Base-by-base conservation (phyloP, 2,113 vertebrate genomes). In the Otis tarda region DNA sequence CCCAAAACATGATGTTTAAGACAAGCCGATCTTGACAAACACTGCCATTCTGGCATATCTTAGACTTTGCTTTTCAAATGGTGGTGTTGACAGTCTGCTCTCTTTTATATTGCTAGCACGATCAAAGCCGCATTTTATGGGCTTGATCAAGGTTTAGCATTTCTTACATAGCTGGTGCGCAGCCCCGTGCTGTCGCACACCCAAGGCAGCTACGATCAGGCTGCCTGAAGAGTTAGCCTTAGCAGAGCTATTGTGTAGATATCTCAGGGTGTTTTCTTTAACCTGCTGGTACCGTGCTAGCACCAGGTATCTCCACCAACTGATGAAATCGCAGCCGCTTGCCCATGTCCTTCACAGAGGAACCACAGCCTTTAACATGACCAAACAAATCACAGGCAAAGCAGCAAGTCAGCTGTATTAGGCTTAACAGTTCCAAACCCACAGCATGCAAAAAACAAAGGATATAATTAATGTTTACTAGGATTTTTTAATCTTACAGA, bases 401-500 rank as follows among this genome's bases (percentile, higher is more conserved):
- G 71, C 47, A 84, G 55, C 35, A 39, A 83, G 92, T 93, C 94
- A 79, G 91, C 89, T 91, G 67, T 79, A 91, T 69, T 64, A 88
- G 74, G 22, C 78, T 69, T 92, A 95, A 96, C 94, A 78, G 63
- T 14, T 95, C 89, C 80, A 94, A n/a, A 87, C 84, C 95, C 73
- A 88, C 63, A 71, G 70, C 79, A 91, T 64, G 74, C 94, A 96
- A 92, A 73, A 94, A 93, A 92, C 82, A 90, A 87, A 91, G 89
- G 83, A 80, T 77, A 47, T 96, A 96, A 97, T 97, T 95, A 88
- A 79, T 95, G 88, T 98, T 98, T 97, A 95, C 90, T 83, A 52
- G 77, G 89, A 89, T 94, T 49, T 93, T 91, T 94, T 88, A 92
- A 90, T 91, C 87, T 94, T 88, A 93, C 10, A 69, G 83, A 94